These are phyloP conservation scores for Trichomalopsis sarcophagae DNA, from an alignment of 1,140 invertebrate genomes.

Conservation along the genomic window DNA sequence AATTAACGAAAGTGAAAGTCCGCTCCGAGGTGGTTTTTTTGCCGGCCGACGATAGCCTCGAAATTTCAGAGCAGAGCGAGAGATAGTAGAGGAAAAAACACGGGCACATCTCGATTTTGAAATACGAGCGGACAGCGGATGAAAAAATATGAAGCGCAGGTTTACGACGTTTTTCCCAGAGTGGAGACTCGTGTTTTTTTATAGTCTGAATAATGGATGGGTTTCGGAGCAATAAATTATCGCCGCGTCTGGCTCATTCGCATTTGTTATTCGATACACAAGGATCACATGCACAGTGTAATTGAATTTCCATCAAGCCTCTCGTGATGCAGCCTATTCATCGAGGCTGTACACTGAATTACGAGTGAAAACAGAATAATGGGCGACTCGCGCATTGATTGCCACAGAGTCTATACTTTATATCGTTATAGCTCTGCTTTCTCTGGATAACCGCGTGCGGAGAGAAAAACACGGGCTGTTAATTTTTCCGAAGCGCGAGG, in stretches of 20 bases:
- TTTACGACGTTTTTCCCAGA: too few relatives aligned
- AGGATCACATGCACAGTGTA: not conserved
- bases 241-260: not conserved
- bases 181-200: not conserved
- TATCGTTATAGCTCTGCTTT: too few relatives aligned
- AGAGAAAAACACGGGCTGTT: too few relatives aligned
- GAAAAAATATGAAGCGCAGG: not conserved
- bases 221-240: not conserved
- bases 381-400: too few relatives aligned
- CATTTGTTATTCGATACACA: not conserved
- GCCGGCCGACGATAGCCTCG: not conserved
- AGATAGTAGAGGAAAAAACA: not conserved
- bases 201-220: not conserved
- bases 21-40: not conserved
- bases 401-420: too few relatives aligned
- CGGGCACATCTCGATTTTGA: not conserved
- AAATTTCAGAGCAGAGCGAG: constrained; percentile 15
- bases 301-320: not conserved
- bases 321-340: too few relatives aligned
- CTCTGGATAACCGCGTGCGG: too few relatives aligned
- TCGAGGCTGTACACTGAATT: too few relatives aligned
- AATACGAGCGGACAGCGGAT: not conserved
- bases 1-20: not conserved
- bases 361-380: too few relatives aligned
- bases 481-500: too few relatives aligned